These are phyloP conservation scores for Kryptopterus vitreolus DNA, from an alignment of 2,797 vertebrate species.

Conservation along the genomic window DNA sequence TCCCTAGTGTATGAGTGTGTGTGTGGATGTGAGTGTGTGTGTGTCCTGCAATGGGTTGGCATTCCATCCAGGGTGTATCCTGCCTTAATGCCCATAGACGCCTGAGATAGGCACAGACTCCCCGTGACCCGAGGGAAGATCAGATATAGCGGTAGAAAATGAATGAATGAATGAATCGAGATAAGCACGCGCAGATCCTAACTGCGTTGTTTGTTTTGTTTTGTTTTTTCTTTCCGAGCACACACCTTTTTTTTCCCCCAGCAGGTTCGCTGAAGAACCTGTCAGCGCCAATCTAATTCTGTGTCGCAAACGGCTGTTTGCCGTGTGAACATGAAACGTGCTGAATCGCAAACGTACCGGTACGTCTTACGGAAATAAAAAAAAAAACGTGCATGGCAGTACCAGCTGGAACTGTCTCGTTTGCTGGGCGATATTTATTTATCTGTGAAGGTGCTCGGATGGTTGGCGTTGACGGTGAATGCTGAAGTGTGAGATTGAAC, in stretches of 20 bases:
- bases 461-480: neutral
- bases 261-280: neutral
- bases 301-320: neutral
- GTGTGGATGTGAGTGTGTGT: too few relatives aligned
- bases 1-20: too few relatives aligned
- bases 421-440: neutral
- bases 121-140: too few relatives aligned
- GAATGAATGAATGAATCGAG: neutral
- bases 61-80: too few relatives aligned
- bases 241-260: neutral
- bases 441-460: neutral
- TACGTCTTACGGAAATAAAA: neutral
- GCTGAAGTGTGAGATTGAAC: neutral
- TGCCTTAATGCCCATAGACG: too few relatives aligned
- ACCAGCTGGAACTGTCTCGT: slow-evolving; percentile 5
- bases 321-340: slow-evolving; percentile 2
- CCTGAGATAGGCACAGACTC: too few relatives aligned
- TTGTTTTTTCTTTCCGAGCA: neutral
- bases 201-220: too few relatives aligned
- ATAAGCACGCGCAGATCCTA: neutral
- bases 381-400: neutral
- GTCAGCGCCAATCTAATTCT: slow-evolving; percentile 11
- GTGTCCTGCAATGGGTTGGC: too few relatives aligned
- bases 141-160: too few relatives aligned
- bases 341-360: slow-evolving; percentile 4